Percentiles rank a stretch among this genome's conserved stretches.
Evolutionary conservation across 1,140 invertebrate species (phyloP).

Genomic region (Conus ventricosus): DNA sequence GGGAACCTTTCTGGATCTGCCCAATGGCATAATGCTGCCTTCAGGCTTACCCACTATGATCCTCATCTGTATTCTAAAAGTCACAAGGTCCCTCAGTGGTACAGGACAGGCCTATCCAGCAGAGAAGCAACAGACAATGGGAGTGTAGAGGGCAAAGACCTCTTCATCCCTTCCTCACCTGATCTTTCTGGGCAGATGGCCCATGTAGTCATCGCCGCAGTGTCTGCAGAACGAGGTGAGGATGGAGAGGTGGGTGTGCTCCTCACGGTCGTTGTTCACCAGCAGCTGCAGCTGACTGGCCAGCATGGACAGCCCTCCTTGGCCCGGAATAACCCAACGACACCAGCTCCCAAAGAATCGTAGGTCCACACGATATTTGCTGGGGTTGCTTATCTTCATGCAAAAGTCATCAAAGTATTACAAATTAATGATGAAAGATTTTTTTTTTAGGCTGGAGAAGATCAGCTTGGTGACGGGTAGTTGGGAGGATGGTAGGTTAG

Average conservation of each 20-base stretch:
- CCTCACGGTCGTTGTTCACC: constrained; percentile 93
- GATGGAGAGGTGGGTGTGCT: constrained; percentile 94
- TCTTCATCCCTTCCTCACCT: constrained; percentile 48
- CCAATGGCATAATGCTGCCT: too few species aligned
- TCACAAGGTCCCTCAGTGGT: too few species aligned
- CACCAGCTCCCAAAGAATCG: constrained; percentile 94
- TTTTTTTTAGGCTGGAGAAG: too few species aligned
- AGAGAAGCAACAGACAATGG: too few species aligned
- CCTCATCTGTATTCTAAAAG: too few species aligned
- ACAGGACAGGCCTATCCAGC: too few species aligned
- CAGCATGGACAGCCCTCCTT: constrained; percentile 90
- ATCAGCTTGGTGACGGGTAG: too few species aligned
- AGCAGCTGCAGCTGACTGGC: constrained; percentile 89
- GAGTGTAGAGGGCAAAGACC: neutral
- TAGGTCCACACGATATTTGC: constrained; percentile 84
- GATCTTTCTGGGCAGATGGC: constrained; percentile 75
- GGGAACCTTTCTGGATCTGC: too few species aligned
- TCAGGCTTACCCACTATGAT: too few species aligned
- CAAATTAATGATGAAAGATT: too few species aligned
- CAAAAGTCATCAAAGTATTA: too few species aligned
- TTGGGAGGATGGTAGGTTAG: too few species aligned
- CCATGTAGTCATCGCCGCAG: constrained; percentile 97
- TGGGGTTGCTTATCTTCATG: constrained; percentile 81
- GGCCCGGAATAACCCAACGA: constrained; percentile 90
- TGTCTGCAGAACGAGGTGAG: constrained; percentile 95